Percentiles rank a stretch among this genome's conserved stretches.
phyloP scores from a whole-genome alignment of 1,140 invertebrate species.

The Macrobrachium nipponense region DNA sequence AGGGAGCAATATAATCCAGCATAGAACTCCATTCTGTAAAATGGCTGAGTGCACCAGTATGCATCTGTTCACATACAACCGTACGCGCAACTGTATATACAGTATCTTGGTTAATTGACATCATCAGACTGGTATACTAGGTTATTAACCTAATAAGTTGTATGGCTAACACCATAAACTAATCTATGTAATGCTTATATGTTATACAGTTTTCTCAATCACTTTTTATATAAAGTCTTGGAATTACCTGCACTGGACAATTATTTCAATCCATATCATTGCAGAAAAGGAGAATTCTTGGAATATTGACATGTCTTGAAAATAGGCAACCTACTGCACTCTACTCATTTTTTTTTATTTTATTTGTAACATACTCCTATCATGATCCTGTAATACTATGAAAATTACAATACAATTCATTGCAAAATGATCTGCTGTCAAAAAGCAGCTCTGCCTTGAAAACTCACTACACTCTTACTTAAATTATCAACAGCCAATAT shows the following conservation, averaged over 20 bases:
- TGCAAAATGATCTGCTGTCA: too few relatives aligned
- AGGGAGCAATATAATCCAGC: slow-evolving; percentile 31
- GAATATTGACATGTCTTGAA: background rate
- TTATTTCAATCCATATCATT: too few relatives aligned
- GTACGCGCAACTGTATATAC: too few relatives aligned
- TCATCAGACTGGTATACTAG: background rate
- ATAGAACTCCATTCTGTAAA: slow-evolving; percentile 3
- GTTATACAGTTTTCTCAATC: background rate
- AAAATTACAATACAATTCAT: too few relatives aligned
- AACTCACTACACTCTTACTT: too few relatives aligned
- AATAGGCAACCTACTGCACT: too few relatives aligned
- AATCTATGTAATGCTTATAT: slow-evolving; percentile 30
- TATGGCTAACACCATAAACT: slow-evolving; percentile 23
- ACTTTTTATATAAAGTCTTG: background rate
- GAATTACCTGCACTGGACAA: slow-evolving; percentile 3
- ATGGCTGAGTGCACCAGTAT: slow-evolving; percentile 1
- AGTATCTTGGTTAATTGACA: background rate
- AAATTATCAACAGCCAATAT: too few relatives aligned
- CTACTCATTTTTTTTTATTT: too few relatives aligned
- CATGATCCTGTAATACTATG: too few relatives aligned
- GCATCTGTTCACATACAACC: slow-evolving; percentile 8
- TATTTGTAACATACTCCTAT: too few relatives aligned
- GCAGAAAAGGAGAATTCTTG: background rate
- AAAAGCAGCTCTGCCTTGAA: too few relatives aligned
- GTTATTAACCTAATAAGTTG: slow-evolving; percentile 6